These are phyloP conservation scores for Myanophis thanlyinensis DNA, from an alignment of 2,113 vertebrate genomes.

Conservation along the genomic window DNA sequence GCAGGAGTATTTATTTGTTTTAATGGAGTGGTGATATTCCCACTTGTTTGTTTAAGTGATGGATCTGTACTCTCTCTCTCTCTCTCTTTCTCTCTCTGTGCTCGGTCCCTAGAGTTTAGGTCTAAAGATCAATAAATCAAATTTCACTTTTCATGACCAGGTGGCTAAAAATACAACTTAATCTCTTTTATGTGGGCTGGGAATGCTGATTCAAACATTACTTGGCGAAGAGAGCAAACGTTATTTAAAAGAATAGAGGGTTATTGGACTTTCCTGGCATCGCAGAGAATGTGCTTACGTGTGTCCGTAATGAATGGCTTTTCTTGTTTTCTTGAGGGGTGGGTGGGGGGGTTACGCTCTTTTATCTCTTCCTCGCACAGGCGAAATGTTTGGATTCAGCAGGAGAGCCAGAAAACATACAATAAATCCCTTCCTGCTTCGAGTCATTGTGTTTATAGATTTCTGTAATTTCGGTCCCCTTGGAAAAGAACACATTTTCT, in stretches of 20 bases:
- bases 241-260: constrained; percentile 4
- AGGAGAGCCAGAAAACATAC: not conserved
- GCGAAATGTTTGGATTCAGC: not conserved
- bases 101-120: not conserved
- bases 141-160: constrained; percentile 26
- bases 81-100: not conserved
- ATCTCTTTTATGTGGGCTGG: not conserved
- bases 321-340: rapidly evolving
- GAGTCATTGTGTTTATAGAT: not conserved
- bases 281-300: not conserved
- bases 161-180: constrained; percentile 13
- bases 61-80: not conserved
- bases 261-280: not conserved
- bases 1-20: not conserved
- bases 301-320: not conserved
- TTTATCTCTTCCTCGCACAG: not conserved
- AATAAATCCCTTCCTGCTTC: not conserved
- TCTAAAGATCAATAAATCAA: constrained; percentile 27
- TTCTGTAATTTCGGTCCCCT: not conserved
- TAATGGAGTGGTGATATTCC: not conserved
- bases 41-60: not conserved
- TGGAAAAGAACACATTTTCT: not conserved
- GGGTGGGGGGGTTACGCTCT: not conserved
- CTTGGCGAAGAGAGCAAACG: constrained; percentile 6
- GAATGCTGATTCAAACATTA: constrained; percentile 25